These are phyloP conservation scores for Ommatoiulus sabulosus DNA, from an alignment of 2,888 invertebrate species.

Conservation along the genomic window DNA sequence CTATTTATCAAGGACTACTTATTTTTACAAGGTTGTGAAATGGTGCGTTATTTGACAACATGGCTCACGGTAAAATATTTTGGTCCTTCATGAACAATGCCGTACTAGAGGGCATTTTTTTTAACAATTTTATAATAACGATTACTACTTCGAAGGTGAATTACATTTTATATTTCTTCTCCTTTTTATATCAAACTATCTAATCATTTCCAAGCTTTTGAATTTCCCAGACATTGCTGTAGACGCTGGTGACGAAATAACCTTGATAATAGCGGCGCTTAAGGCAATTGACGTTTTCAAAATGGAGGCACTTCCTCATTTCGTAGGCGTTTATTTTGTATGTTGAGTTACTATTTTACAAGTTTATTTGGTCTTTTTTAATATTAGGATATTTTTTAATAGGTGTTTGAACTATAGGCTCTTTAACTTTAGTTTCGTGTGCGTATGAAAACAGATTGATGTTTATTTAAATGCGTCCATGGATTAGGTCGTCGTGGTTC, in stretches of 20 bases:
- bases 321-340: background rate
- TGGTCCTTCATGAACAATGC: too few species aligned
- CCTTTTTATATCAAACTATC: too few species aligned
- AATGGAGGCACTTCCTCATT: background rate
- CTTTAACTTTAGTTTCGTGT: background rate
- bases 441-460: too few species aligned
- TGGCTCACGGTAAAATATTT: too few species aligned
- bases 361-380: background rate
- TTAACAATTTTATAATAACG: too few species aligned
- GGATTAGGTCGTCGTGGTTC: background rate
- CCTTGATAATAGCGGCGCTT: conserved; percentile 8
- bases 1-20: too few species aligned
- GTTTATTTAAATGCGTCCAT: background rate
- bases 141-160: too few species aligned
- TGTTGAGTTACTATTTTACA: background rate
- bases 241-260: background rate
- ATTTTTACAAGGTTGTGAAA: too few species aligned
- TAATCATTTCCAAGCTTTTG: background rate
- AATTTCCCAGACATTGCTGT: background rate
- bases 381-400: background rate
- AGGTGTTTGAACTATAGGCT: background rate
- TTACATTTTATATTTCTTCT: too few species aligned
- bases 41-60: too few species aligned
- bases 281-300: background rate
- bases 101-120: too few species aligned